These are phyloP conservation scores for Heptranchias perlo DNA, from an alignment of 2,113 vertebrate genomes.

Conservation along the genomic window DNA sequence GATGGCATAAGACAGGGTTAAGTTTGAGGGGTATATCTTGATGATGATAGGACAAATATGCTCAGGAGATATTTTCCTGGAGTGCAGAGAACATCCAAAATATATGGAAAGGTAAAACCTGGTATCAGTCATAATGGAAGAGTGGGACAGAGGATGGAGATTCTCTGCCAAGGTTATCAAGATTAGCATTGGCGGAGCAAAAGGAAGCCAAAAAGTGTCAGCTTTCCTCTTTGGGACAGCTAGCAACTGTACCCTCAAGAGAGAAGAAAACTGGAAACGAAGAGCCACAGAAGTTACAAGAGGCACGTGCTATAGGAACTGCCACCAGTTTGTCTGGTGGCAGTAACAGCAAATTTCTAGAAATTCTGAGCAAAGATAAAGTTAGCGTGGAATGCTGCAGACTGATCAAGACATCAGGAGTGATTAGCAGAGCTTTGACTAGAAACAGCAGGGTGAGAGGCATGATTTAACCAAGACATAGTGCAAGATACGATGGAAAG, in stretches of 20 bases:
- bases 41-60: neutral
- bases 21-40: neutral
- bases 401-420: neutral
- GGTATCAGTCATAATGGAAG: neutral
- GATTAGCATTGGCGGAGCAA: neutral
- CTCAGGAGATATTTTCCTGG: neutral
- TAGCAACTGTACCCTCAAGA: neutral
- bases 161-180: neutral
- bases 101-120: neutral
- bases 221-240: neutral
- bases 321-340: neutral
- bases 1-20: neutral
- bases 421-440: neutral
- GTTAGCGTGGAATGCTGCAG: neutral
- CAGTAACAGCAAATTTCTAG: neutral
- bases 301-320: neutral
- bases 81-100: neutral
- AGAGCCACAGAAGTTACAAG: neutral
- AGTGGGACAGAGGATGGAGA: neutral
- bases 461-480: neutral
- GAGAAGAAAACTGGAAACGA: neutral
- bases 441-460: neutral
- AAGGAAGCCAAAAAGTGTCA: neutral
- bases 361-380: neutral
- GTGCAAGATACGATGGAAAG: neutral